Evolutionary conservation across 2,888 invertebrate species (phyloP), one percentile per base, ranked within the genome.

Genomic region (Oegoconia quadripuncta): DNA sequence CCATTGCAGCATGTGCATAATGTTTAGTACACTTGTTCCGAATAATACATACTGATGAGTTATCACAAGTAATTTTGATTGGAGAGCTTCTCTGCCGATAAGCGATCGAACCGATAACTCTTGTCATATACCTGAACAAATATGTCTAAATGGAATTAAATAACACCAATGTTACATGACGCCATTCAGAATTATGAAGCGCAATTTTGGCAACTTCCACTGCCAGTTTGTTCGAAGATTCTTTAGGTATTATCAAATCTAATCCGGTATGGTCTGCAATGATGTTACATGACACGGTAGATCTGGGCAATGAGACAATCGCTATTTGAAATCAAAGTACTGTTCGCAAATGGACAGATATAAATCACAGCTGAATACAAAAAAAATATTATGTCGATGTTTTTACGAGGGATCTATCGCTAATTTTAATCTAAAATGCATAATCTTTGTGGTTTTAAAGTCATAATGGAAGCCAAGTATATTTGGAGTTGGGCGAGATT

Each of bases 11-110:
- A 68, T 56, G 9, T 50, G 26, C 32, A 44, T 46, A 13, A 82
- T 56, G 23, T 67, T 51, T n/a, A 39, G 37, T 9, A 71, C 18
- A 37, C 63, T 60, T 15, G 46, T 47, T 12, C 64, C 71, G 41
- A 82, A 77, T 26, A 82, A 17, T 4, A 82, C 64, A 37, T 59
- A 73, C 41, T 84, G 83, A 12, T 39, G 54, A 0, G 63, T 60
- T 22, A 44, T 48, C 30, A 46, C 41, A 0, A 53, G 46, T 37
- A 58, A 44, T n/a, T 40, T 42, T 8, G 61, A 60, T 26, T 59
- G 50, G 23, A 66, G 59, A 1, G 44, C 37, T 5, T 64, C 65
- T 29, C 43, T 60, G 5, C 61, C 69, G 3, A 79, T 47, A 2
- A 76, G 52, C 9, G 75, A n/a, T n/a, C n/a, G n/a, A n/a, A n/a